Base-by-base conservation (phyloP, 2,797 vertebrate genomes). In the Graptemys geographica region DNA sequence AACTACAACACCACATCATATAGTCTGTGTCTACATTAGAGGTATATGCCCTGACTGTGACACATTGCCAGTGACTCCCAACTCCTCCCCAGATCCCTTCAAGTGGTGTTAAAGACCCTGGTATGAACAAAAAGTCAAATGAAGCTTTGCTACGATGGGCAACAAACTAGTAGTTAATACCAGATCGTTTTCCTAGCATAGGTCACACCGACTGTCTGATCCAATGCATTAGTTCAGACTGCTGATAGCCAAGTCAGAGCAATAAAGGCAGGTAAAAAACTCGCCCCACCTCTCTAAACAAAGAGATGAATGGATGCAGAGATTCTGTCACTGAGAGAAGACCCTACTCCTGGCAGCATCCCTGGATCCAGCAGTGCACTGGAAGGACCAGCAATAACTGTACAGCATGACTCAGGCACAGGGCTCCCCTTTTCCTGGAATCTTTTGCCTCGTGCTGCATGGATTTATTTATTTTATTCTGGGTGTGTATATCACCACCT, bases 241-340 rank as follows among this genome's bases (percentile, higher is more conserved):
- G 15, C 31, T 15, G 47, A 21, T 11, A 33, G 49, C 0, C 0
- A 79, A 21, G 16, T 0, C 0, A n/a, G 19, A 78, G 74, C 41
- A 78, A 28, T 44, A 28, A 78, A 78, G 1, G 0, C 23, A 19
- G 16, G 76, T 47, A 37, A 4, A 59, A 62, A 47, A 41, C 1
- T 3, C 84, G 15, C 27, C n/a, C 23, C 59, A 11, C 62, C 72
- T 49, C 28, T 33, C 7, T 12, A 0, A 0, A 59, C 11, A 8
- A 47, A 44, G 28, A 49, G 8, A 59, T 18, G 0, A 5, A 21
- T 37, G 19, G 19, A 23, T 11, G 9, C 19, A 69, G 65, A 28
- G 55, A 5, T 5, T 76, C 25, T 13, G 0, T 0, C 0, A 0
- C 33, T 2, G 55, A 18, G 11, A 3, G 62, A 27, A 10, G 21